Percentiles rank a stretch among this genome's conserved stretches.
Evolutionary conservation across 2,113 vertebrate species (phyloP).

Genomic region (Eulacestoma nigropectus): DNA sequence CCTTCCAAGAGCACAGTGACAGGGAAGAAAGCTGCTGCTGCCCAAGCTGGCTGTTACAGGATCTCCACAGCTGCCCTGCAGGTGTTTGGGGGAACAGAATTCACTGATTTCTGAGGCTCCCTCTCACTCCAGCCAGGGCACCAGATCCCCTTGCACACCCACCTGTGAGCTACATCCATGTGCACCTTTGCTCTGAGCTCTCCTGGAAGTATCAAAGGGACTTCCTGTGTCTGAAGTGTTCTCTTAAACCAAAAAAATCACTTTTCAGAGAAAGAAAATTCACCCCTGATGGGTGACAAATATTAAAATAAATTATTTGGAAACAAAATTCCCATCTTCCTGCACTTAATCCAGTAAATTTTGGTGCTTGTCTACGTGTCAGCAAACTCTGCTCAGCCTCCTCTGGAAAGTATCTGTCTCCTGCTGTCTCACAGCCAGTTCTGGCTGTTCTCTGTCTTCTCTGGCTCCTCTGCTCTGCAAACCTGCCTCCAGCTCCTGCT

Average conservation of each 20-base stretch:
- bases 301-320: background rate
- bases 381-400: background rate
- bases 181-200: background rate
- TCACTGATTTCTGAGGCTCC: background rate
- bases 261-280: background rate
- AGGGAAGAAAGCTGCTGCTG: background rate
- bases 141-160: background rate
- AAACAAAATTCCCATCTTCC: background rate
- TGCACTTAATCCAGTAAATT: background rate
- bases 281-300: background rate
- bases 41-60: background rate
- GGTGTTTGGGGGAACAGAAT: accelerated
- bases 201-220: background rate
- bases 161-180: background rate
- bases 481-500: background rate
- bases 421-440: background rate
- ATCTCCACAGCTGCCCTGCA: background rate
- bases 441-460: background rate
- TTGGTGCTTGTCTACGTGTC: background rate
- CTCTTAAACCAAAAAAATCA: background rate
- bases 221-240: background rate
- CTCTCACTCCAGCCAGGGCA: background rate
- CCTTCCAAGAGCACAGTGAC: background rate
- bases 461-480: background rate
- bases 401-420: background rate